phyloP scores from a whole-genome alignment of 2,113 vertebrate species.

The Centrocercus urophasianus region DNA sequence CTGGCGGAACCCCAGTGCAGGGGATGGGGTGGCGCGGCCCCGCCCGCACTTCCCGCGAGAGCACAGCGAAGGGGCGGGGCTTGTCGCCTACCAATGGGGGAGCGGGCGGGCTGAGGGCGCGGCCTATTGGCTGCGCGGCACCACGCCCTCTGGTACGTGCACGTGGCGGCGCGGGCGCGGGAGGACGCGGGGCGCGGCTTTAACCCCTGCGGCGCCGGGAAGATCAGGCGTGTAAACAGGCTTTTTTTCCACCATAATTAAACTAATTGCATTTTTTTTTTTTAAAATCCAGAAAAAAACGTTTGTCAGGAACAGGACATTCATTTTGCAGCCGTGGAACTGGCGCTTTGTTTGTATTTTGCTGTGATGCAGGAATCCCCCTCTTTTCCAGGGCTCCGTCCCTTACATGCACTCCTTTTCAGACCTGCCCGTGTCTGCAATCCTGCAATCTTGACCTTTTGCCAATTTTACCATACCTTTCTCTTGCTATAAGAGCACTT shows the following conservation, averaged over 20 bases:
- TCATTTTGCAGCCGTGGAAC: not conserved
- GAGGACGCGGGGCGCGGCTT: not conserved
- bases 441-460: no score
- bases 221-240: not conserved
- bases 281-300: no score
- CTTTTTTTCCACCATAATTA: not conserved
- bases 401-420: fast-evolving
- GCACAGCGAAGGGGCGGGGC: not conserved
- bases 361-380: no score
- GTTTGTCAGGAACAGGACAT: no score
- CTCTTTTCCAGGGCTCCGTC: not conserved
- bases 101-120: not conserved
- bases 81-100: not conserved
- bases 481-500: fast-evolving
- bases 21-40: not conserved
- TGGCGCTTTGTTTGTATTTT: not conserved
- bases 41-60: constrained; percentile 74
- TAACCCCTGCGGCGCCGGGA: not conserved
- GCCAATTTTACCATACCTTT: fast-evolving
- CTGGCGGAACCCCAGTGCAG: not conserved
- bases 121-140: not conserved
- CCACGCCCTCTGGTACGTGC: not conserved
- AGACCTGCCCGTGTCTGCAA: no score
- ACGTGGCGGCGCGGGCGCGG: not conserved
- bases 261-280: not conserved